Base-by-base conservation (phyloP, 2,113 vertebrate genomes). In the Lamprotornis superbus region DNA sequence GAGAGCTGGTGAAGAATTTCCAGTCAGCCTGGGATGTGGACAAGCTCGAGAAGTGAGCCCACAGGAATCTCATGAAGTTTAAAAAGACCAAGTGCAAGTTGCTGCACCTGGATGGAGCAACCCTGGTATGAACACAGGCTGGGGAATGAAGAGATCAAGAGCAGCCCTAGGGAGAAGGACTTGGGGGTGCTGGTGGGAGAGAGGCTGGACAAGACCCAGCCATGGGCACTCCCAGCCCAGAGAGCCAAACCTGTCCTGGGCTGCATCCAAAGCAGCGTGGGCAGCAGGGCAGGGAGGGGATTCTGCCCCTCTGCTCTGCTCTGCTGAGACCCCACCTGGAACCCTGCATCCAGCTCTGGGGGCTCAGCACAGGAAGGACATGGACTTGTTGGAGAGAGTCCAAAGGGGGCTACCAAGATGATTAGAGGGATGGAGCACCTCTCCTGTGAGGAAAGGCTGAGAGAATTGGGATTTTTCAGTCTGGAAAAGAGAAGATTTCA, bases 31-130 rank as follows among this genome's bases (percentile, higher is more conserved):
- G 35, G 63, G 17, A 42, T 4, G 5, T 47, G 21, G 30, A 15
- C 9, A 24, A 61, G 14, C 21, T 69, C 0, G 0, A 35, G 55
- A 55, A 83, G 3, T 47, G 14, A 15, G 20, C 9, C n/a, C n/a
- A 35, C 1, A 3, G 40, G 9, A 18, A 2, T 22, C 30, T 68
- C 24, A 19, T 15, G 53, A 27, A 17, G 3, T 73, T 80, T 57
- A 81, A 39, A 30, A 60, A 1, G 28, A 82, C 1, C 30, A 35
- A 1, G 8, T 31, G 8, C 13, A 10, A 15, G 11, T 6, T 46
- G 39, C 0, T 53, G 33, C 6, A 9, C 8, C 19, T 46, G 28
- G 33, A 19, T 39, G 64, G 39, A 61, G 16, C 33, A 47, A 0
- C 10, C 7, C 19, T 10, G 9, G 12, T 25, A 31, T 22, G 13